phyloP scores from a whole-genome alignment of 2,888 invertebrate genomes.

The Rhingia rostrata region DNA sequence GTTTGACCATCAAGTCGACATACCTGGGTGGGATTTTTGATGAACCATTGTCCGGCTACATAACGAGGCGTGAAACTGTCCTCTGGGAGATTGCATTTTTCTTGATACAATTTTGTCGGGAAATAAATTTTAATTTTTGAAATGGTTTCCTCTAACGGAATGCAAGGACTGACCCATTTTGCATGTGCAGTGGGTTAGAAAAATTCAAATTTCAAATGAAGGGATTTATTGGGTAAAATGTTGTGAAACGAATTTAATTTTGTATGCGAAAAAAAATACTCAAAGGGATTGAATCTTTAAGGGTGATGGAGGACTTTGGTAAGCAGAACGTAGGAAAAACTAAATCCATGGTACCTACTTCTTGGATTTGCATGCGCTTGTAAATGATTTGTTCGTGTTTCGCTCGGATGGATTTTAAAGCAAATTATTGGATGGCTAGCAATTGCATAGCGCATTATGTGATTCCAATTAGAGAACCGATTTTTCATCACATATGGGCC shows the following conservation, averaged over 20 bases:
- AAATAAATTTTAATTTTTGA: constrained; percentile 48
- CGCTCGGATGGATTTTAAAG: too few species aligned
- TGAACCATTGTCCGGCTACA: constrained; percentile 40
- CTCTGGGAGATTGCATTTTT: constrained; percentile 49
- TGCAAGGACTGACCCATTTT: constrained; percentile 21
- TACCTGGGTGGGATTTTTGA: constrained; percentile 59
- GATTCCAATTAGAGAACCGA: too few species aligned
- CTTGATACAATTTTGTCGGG: constrained; percentile 10
- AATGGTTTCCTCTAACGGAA: constrained; percentile 46
- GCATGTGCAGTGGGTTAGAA: constrained; percentile 49
- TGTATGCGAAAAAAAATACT: constrained; percentile 44
- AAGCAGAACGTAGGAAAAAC: too few species aligned
- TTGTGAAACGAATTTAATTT: constrained; percentile 67
- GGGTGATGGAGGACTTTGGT: too few species aligned
- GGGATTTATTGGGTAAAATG: constrained; percentile 34
- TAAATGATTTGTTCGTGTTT: too few species aligned
- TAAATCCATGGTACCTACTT: too few species aligned
- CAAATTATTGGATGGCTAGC: too few species aligned
- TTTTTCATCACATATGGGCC: too few species aligned
- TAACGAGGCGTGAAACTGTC: constrained; percentile 74
- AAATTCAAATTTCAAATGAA: constrained; percentile 45
- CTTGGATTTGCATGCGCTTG: too few species aligned
- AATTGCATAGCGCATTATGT: too few species aligned
- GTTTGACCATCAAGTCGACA: constrained; percentile 32
- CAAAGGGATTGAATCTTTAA: background rate